phyloP scores from a whole-genome alignment of 1,140 invertebrate species.

The Diorhabda elongata region DNA sequence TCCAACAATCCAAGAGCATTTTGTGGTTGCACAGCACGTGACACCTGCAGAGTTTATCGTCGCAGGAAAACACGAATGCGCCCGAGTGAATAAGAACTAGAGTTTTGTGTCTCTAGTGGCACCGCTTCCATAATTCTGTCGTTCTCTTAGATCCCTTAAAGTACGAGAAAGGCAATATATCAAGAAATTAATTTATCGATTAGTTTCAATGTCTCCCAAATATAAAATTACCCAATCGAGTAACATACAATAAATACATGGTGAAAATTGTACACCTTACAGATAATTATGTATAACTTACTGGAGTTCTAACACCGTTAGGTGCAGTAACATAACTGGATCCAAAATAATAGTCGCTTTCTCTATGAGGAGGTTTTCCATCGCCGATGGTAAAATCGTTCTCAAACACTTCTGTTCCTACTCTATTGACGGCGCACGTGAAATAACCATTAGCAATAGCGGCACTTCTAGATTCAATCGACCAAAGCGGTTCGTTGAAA shows the following conservation, averaged over 20 bases:
- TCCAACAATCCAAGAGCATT: not conserved
- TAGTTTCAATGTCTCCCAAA: no score
- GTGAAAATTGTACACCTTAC: no score
- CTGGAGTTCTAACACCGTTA: slow-evolving; percentile 86
- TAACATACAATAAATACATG: no score
- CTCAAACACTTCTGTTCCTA: slow-evolving; percentile 86
- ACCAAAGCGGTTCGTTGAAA: slow-evolving; percentile 82
- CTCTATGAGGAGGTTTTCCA: slow-evolving; percentile 83
- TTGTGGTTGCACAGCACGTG: no score
- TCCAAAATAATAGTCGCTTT: slow-evolving; percentile 97
- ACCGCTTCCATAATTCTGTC: not conserved
- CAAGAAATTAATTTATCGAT: no score
- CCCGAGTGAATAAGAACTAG: not conserved
- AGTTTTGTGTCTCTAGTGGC: not conserved
- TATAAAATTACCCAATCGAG: no score
- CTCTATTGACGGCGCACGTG: slow-evolving; percentile 93
- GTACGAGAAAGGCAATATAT: no score
- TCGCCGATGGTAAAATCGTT: slow-evolving; percentile 95
- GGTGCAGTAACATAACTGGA: slow-evolving; percentile 93
- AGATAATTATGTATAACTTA: slow-evolving; percentile 43
- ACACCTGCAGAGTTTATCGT: no score
- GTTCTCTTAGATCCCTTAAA: no score
- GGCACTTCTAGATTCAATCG: slow-evolving; percentile 92
- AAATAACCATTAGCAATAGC: slow-evolving; percentile 95
- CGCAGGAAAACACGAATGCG: not conserved